Conservation (phyloP, 2,113 vertebrate species). For the Lutjanus erythropterus region DNA sequence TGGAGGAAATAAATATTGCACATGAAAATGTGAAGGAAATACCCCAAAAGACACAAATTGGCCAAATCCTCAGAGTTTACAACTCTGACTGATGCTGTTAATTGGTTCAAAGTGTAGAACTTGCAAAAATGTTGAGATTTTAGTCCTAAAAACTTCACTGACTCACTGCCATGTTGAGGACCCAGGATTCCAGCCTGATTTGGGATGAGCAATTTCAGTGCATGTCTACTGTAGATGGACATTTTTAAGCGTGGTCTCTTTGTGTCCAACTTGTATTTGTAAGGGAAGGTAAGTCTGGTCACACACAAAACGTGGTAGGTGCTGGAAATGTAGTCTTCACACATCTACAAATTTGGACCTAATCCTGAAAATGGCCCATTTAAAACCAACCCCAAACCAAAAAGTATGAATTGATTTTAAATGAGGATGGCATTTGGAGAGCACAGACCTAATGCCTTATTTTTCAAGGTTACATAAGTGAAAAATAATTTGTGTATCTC, state of each 20-base stretch:
- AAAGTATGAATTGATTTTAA: too few species aligned
- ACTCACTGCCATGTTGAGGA: background rate
- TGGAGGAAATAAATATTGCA: constrained; percentile 40
- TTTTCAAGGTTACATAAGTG: too few species aligned
- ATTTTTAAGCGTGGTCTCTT: background rate
- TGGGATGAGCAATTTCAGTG: background rate
- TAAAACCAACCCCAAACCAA: too few species aligned
- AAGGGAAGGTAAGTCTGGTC: too few species aligned
- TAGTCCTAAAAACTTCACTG: background rate
- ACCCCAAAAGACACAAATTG: constrained; percentile 36
- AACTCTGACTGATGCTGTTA: background rate
- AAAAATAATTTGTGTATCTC: too few species aligned
- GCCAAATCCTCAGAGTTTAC: constrained; percentile 34
- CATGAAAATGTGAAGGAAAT: constrained; percentile 32
- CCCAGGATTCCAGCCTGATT: background rate
- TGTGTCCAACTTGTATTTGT: too few species aligned
- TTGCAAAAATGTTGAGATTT: constrained; percentile 22
- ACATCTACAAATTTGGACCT: background rate
- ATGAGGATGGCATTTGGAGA: too few species aligned
- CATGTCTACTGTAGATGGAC: too few species aligned
- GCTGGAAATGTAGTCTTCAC: background rate
- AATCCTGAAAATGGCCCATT: background rate
- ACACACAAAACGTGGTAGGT: background rate
- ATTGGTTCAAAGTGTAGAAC: constrained; percentile 1
- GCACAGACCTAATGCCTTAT: too few species aligned